A percentile compares a stretch with the other conserved stretches of the same genome.
phyloP scores from a whole-genome alignment of 2,113 vertebrate genomes.

The Halcyon malimbica region DNA sequence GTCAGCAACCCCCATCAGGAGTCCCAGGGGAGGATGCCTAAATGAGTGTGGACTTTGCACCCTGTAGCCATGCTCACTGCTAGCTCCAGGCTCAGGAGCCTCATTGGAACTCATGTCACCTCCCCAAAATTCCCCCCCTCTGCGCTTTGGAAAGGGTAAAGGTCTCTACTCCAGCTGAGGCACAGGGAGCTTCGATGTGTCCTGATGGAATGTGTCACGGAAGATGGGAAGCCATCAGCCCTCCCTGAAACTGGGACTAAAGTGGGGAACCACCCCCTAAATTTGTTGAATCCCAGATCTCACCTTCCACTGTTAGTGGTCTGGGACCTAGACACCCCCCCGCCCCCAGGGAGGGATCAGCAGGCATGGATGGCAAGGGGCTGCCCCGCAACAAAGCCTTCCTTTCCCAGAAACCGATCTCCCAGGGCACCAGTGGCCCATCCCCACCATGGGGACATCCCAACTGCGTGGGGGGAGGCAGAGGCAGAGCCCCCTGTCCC shows the following conservation, averaged over 20 bases:
- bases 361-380: background rate
- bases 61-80: background rate
- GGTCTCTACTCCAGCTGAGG: background rate
- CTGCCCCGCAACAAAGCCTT: background rate
- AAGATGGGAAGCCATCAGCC: background rate
- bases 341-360: background rate
- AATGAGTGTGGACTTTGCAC: accelerated
- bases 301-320: background rate
- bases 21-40: background rate
- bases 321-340: background rate
- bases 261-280: accelerated
- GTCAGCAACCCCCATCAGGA: background rate
- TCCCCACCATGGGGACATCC: background rate
- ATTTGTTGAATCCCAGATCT: background rate
- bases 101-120: accelerated
- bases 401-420: background rate
- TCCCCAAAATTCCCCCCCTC: background rate
- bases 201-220: background rate
- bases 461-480: background rate
- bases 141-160: background rate
- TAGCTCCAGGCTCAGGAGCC: background rate
- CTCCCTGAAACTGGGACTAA: background rate
- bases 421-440: background rate
- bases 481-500: conserved; percentile 45
- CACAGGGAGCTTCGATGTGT: accelerated